Conservation (phyloP, 2,888 invertebrate genomes). For the Phengaris arion region DNA sequence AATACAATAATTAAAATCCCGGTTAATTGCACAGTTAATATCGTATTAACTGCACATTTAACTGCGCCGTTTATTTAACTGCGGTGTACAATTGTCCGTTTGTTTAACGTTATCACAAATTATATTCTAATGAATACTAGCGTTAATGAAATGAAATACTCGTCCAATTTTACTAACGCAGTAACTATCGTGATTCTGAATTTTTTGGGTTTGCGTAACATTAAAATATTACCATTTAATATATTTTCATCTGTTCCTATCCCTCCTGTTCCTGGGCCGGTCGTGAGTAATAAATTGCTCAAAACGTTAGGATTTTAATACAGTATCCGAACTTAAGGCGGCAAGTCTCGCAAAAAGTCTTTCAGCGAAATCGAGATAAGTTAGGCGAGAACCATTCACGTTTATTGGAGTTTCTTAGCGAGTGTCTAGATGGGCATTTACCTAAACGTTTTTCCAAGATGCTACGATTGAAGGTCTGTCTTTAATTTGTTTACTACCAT, state of each 20-base stretch:
- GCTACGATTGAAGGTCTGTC: no score
- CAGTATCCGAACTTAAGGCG: no score
- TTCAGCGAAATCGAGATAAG: no score
- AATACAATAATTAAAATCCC: slow-evolving; percentile 30
- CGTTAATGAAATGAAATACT: slow-evolving; percentile 19
- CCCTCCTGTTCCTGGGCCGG: no score
- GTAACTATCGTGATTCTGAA: neutral
- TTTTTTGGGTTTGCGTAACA: neutral
- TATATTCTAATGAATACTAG: slow-evolving; percentile 23
- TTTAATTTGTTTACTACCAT: no score
- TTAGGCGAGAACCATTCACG: no score
- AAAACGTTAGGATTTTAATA: no score
- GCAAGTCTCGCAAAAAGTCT: no score
- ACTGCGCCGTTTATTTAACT: slow-evolving; percentile 29
- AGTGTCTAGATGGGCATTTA: no score
- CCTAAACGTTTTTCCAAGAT: no score
- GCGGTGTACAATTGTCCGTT: slow-evolving; percentile 30
- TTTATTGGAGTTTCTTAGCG: no score
- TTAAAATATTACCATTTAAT: neutral
- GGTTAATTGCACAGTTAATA: slow-evolving; percentile 31
- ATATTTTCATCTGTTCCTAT: neutral
- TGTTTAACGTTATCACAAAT: slow-evolving; percentile 21
- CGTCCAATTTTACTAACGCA: neutral
- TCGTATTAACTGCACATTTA: slow-evolving; percentile 32
- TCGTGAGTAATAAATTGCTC: no score